These are phyloP conservation scores for Corythaixoides concolor DNA, from an alignment of 2,113 vertebrate genomes.

Conservation along the genomic window DNA sequence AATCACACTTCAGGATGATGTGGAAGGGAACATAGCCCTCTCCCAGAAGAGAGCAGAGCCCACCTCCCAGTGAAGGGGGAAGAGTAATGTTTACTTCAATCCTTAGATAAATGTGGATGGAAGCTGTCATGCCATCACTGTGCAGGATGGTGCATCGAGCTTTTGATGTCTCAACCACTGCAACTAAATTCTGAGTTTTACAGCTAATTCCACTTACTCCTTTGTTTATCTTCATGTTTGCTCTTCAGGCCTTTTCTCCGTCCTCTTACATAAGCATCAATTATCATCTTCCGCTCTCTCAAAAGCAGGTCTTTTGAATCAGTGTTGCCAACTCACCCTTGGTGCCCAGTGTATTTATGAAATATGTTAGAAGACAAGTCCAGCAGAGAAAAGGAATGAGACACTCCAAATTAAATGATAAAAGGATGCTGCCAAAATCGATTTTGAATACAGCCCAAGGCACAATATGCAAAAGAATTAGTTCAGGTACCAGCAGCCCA, in stretches of 20 bases:
- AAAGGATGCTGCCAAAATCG: background rate
- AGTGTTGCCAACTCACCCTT: background rate
- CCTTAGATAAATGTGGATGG: background rate
- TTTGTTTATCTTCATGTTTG: background rate
- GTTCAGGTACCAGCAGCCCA: background rate
- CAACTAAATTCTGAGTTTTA: background rate
- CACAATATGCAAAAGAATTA: background rate
- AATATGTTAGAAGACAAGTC: background rate
- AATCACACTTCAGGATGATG: background rate
- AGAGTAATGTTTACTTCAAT: background rate
- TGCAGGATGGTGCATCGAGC: background rate
- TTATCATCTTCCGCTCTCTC: background rate
- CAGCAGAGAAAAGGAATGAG: background rate
- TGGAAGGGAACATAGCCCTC: background rate
- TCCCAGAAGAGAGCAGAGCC: background rate
- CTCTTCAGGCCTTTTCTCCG: background rate
- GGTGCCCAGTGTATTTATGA: background rate
- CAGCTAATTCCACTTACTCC: background rate
- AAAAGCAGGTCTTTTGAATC: background rate
- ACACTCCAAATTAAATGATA: background rate
- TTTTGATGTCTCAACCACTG: background rate
- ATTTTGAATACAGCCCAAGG: background rate
- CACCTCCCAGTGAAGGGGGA: background rate
- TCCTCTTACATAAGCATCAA: background rate
- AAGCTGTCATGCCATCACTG: background rate